Percentiles rank a stretch among this genome's conserved stretches.
These are phyloP conservation scores for Argyra leucocephala DNA, from an alignment of 2,888 invertebrate genomes.

Conservation along the genomic window DNA sequence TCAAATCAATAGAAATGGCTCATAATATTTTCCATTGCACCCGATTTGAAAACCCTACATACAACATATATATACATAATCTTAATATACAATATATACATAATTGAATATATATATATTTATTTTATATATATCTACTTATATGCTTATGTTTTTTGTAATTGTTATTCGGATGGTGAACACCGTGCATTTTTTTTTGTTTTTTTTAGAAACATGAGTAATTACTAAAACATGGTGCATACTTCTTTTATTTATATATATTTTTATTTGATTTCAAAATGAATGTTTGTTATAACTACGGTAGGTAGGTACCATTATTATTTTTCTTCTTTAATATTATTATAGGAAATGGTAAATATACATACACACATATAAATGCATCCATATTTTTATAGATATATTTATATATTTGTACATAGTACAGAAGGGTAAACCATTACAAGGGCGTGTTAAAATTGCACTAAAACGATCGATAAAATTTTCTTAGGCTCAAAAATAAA, in stretches of 20 bases:
- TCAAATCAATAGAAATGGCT: no score
- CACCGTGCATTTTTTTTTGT: background rate
- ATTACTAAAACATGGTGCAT: constrained; percentile 1
- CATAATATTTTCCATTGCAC: no score
- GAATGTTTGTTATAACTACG: no score
- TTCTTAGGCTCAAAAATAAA: background rate
- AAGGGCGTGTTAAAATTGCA: constrained; percentile 1
- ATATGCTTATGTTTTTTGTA: no score
- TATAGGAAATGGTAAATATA: background rate
- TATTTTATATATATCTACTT: no score
- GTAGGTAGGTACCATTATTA: no score
- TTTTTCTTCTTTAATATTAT: no score
- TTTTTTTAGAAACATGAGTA: constrained; percentile 1
- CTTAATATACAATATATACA: no score
- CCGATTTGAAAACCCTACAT: no score
- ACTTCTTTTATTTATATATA: background rate
- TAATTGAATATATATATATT: no score
- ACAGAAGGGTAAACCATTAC: background rate
- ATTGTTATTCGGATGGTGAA: background rate
- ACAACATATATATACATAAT: no score
- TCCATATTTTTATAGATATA: background rate
- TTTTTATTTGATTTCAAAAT: no score
- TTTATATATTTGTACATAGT: background rate
- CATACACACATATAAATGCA: background rate
- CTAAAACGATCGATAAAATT: background rate